Base-by-base conservation (phyloP, 2,888 invertebrate genomes). In the Bedellia somnulentella region DNA sequence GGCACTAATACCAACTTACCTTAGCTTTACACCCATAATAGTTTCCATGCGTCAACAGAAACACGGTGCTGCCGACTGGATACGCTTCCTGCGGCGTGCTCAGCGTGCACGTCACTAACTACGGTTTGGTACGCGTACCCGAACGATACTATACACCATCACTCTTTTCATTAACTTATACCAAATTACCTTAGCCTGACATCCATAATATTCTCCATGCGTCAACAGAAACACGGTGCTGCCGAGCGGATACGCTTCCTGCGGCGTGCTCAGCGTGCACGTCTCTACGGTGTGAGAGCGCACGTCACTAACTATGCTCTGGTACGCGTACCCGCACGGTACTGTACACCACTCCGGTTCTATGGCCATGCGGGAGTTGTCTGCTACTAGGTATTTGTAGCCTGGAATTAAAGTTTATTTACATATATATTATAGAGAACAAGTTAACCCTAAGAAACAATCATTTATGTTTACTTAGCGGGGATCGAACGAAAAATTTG, bases 11-110 rank as follows among this genome's bases (percentile, higher is more conserved):
- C n/a, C n/a, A n/a, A n/a, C n/a, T n/a, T n/a, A n/a, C 92, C 47
- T 82, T 81, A 27, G 89, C 94, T 52, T 82, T 73, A 27, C 83
- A 80, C 1, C 93, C 95, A 52, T 93, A 93, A 58, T 89, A 85
- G 4, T 86, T 88, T 39, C 84, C 82, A 5, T 82, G 84, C 0
- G 94, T 77, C 58, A 91, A 81, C 16, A 77, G 40, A 55, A 93
- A 94, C 42, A 91, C 86, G 2, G 50, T 47, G 30, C 81, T 80
- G 1, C 83, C 84, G 1, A 75, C 57, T 1, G 85, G 81, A 49
- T 88, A 94, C 1, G 91, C 78, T 34, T 46, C 61, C 31, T 52
- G 51, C 5, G 62, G 58, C 5, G 66, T 52, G 25, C 47, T 46
- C 44, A 44, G 62, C n/a, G n/a, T n/a, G n/a, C n/a, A n/a, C n/a